Percentiles rank a stretch among this genome's conserved stretches.
Conservation (phyloP, 2,797 vertebrate genomes). For the Gymnopithys bicolor region DNA sequence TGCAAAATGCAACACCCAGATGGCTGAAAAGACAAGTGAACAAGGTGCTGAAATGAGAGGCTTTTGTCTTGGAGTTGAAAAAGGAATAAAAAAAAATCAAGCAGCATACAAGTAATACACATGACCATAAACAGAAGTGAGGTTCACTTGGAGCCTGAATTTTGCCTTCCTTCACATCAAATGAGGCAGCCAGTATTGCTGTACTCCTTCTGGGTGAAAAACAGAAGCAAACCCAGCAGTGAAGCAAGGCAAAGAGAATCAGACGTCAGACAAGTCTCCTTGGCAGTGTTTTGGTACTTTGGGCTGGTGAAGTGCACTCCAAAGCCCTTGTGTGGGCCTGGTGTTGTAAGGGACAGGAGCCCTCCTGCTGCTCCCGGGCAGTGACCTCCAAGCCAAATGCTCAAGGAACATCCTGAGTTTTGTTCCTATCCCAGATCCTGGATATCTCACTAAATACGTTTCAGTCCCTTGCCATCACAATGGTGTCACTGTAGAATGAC, state of each 20-base stretch:
- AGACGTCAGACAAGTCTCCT: not conserved
- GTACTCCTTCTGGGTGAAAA: not conserved
- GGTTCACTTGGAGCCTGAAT: not conserved
- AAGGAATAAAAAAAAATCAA: not conserved
- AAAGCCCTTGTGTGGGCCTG: not conserved
- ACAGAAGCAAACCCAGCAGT: not conserved
- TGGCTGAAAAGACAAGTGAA: slow-evolving; percentile 18
- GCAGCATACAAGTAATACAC: not conserved
- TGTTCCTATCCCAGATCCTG: not conserved
- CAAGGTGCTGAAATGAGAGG: slow-evolving; percentile 25
- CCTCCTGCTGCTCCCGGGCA: fast-evolving
- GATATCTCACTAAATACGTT: not conserved
- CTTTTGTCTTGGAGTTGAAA: slow-evolving; percentile 34
- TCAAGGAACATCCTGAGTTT: not conserved
- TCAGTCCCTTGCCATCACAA: not conserved
- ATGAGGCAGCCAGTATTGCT: not conserved
- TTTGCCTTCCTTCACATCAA: not conserved
- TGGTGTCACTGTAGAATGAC: not conserved
- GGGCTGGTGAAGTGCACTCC: not conserved
- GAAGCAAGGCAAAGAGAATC: not conserved
- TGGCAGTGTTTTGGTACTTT: fast-evolving
- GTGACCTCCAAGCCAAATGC: not conserved
- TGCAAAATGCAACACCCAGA: slow-evolving; percentile 29
- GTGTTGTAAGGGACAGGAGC: fast-evolving
- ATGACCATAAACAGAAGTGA: not conserved